Percentiles rank a stretch among this genome's conserved stretches.
These are phyloP conservation scores for Trogon surrucura DNA, from an alignment of 2,113 vertebrate genomes.

Conservation along the genomic window DNA sequence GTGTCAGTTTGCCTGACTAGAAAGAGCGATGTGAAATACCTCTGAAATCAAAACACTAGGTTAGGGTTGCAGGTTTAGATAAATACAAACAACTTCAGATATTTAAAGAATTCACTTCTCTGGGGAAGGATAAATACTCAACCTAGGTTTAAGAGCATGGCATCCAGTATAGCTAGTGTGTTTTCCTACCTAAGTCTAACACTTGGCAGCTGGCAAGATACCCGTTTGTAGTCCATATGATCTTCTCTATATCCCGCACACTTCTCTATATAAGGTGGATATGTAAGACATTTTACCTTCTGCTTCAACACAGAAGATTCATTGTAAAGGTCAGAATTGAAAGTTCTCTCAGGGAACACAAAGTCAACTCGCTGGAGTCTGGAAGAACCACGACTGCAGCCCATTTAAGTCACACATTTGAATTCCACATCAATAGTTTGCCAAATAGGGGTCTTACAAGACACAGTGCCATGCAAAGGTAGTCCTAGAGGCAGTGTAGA, in stretches of 20 bases:
- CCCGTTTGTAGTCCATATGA: not conserved
- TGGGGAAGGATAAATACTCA: not conserved
- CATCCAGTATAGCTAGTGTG: not conserved
- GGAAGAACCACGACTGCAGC: not conserved
- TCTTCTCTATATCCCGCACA: not conserved
- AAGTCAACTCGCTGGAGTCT: not conserved
- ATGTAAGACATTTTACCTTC: not conserved
- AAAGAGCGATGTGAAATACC: not conserved
- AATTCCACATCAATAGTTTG: not conserved
- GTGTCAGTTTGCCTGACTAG: not conserved
- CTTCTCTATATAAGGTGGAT: not conserved
- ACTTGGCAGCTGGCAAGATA: not conserved
- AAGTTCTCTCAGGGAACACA: not conserved
- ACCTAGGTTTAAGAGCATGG: not conserved
- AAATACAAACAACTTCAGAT: accelerated
- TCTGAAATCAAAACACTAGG: not conserved
- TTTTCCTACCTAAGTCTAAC: not conserved
- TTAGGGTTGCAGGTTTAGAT: not conserved
- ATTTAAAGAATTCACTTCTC: not conserved
- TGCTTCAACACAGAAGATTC: not conserved
- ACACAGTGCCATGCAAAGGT: not conserved
- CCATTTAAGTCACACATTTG: not conserved
- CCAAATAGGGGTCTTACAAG: not conserved
- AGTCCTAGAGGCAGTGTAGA: not conserved
- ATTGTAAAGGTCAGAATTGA: not conserved